Evolutionary conservation across 2,113 vertebrate genomes (phyloP).

Genomic region (Spermophilus dauricus): DNA sequence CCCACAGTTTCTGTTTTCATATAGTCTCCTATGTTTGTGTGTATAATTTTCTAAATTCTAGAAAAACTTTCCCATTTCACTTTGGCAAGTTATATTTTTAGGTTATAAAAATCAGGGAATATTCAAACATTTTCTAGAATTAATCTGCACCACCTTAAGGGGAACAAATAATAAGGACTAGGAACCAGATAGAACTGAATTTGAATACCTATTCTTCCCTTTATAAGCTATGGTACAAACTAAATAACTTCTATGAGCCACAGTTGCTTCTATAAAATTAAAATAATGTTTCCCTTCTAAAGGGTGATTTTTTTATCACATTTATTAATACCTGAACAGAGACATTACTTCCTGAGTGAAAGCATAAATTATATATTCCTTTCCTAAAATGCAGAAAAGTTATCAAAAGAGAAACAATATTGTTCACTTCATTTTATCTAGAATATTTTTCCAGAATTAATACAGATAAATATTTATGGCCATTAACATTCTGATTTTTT

Average conservation of each 20-base stretch:
- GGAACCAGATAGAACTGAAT: neutral
- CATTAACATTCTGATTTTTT: slow-evolving; percentile 31
- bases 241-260: neutral
- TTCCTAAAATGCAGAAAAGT: slow-evolving; percentile 12
- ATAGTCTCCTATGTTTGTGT: neutral
- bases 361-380: neutral
- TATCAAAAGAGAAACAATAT: slow-evolving; percentile 15
- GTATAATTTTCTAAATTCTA: neutral
- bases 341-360: slow-evolving; percentile 60
- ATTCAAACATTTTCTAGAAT: slow-evolving; percentile 31
- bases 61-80: neutral
- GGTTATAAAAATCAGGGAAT: slow-evolving; percentile 5
- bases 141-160: neutral
- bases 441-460: slow-evolving; percentile 62
- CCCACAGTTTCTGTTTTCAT: neutral
- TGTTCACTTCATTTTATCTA: slow-evolving; percentile 55
- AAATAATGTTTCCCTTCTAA: slow-evolving; percentile 35
- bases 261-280: slow-evolving; percentile 55
- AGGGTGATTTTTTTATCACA: neutral
- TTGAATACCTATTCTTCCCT: neutral
- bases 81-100: slow-evolving; percentile 56
- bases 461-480: slow-evolving; percentile 5
- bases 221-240: slow-evolving; percentile 21
- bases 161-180: slow-evolving; percentile 15
- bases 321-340: slow-evolving; percentile 48